These are phyloP conservation scores for Rhopilema esculentum DNA, from an alignment of 30 jellyfish, hydroid and myxozoan species.

Conservation along the genomic window DNA sequence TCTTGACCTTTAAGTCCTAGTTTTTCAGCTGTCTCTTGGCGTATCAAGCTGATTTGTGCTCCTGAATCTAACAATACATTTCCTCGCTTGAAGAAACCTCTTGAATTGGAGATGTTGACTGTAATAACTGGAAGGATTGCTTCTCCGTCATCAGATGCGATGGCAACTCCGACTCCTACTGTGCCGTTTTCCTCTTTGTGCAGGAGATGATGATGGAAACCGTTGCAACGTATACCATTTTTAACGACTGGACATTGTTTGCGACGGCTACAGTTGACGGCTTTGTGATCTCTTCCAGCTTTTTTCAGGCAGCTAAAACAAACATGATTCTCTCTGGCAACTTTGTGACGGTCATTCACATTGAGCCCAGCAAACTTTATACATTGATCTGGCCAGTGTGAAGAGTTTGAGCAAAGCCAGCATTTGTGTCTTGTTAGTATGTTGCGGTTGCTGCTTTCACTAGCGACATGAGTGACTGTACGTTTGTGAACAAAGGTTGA, in stretches of 20 bases:
- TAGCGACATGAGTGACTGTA: slow-evolving; percentile 47
- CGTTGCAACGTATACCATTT: slow-evolving; percentile 56
- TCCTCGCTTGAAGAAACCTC: slow-evolving; percentile 60
- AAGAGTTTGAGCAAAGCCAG: slow-evolving; percentile 65
- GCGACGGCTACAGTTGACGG: slow-evolving; percentile 53
- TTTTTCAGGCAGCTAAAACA: slow-evolving; percentile 70
- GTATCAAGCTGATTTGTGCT: slow-evolving; percentile 68
- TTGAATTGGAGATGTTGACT: slow-evolving; percentile 59
- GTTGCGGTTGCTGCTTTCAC: slow-evolving; percentile 62
- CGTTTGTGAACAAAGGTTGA: slow-evolving; percentile 61
- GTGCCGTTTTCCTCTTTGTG: slow-evolving; percentile 30
- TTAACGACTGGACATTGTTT: slow-evolving; percentile 31
- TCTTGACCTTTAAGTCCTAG: slow-evolving; percentile 60
- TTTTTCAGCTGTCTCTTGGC: slow-evolving; percentile 58
- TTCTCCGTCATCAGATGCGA: slow-evolving; percentile 54
- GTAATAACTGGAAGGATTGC: slow-evolving; percentile 64
- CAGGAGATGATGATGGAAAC: slow-evolving; percentile 58
- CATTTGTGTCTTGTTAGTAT: slow-evolving; percentile 43
- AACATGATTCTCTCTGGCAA: slow-evolving; percentile 61
- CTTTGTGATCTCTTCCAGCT: slow-evolving; percentile 61
- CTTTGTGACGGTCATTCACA: slow-evolving; percentile 53
- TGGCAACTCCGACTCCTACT: slow-evolving; percentile 52
- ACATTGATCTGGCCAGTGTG: slow-evolving; percentile 74
- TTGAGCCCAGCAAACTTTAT: slow-evolving; percentile 53
- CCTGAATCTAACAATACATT: slow-evolving; percentile 73